These are phyloP conservation scores for Pristionchus fissidentatus DNA, from an alignment of 2,888 invertebrate species.

Conservation along the genomic window DNA sequence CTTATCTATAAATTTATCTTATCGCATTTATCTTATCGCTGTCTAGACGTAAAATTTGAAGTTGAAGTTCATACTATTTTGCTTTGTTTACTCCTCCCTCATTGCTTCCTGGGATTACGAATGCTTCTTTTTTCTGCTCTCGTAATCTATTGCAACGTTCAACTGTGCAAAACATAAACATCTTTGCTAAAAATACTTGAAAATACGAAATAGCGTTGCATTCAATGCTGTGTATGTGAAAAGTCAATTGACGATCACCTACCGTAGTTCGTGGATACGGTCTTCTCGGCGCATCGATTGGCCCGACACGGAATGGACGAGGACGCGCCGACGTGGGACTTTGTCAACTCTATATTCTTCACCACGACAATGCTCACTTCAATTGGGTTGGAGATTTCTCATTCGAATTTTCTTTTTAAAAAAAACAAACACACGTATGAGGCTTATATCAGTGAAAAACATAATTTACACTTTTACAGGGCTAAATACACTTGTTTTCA, in stretches of 20 bases:
- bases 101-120: not conserved
- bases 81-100: not conserved
- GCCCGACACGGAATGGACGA: constrained; percentile 74
- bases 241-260: not conserved
- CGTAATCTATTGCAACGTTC: not conserved
- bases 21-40: not conserved
- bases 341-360: constrained; percentile 65
- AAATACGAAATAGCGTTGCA: not conserved
- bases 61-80: not conserved
- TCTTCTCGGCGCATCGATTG: constrained; percentile 69
- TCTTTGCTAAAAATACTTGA: constrained; percentile 44
- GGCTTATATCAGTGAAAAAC: too few relatives aligned
- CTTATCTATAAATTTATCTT: not conserved
- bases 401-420: not conserved
- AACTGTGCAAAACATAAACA: constrained; percentile 50
- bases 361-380: constrained; percentile 68
- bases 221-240: not conserved
- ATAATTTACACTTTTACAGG: too few relatives aligned
- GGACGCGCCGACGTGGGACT: constrained; percentile 67
- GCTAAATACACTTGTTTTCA: too few relatives aligned
- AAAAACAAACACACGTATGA: too few relatives aligned
- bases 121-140: not conserved
- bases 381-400: constrained; percentile 52
- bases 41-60: too few relatives aligned
- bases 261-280: constrained; percentile 65